Evolutionary conservation across 2,888 invertebrate genomes (phyloP).

Genomic region (Synanthedon vespiformis): DNA sequence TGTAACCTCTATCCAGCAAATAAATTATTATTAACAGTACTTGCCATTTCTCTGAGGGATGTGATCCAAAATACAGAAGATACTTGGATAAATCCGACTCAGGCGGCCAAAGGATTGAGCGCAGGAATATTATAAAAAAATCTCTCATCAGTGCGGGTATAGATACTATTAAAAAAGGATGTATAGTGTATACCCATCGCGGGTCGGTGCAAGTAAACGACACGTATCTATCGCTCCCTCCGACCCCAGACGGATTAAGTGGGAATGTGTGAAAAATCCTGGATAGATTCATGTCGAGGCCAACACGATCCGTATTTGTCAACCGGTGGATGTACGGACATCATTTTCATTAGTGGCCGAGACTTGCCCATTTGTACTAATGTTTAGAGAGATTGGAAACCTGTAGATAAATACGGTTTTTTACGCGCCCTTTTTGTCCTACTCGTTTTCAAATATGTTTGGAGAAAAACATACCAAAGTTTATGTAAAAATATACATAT

Average conservation of each 20-base stretch:
- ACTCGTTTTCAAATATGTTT: background rate
- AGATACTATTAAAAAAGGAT: no score
- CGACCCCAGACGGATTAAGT: constrained; percentile 14
- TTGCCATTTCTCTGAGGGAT: no score
- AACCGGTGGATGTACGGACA: constrained; percentile 28
- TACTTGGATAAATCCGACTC: no score
- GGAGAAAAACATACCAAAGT: background rate
- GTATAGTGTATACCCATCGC: no score
- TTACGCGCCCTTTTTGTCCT: background rate
- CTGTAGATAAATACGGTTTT: constrained; percentile 11
- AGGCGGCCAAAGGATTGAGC: no score
- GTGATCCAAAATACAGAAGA: no score
- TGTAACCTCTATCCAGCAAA: no score
- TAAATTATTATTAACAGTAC: no score
- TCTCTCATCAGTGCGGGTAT: no score
- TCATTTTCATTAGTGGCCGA: constrained; percentile 43
- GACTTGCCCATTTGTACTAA: constrained; percentile 49
- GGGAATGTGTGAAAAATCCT: constrained; percentile 31
- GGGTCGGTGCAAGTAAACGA: background rate
- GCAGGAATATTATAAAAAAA: no score
- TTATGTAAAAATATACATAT: background rate
- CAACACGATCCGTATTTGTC: constrained; percentile 24
- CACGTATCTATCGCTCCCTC: constrained; percentile 22
- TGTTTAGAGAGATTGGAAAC: constrained; percentile 26
- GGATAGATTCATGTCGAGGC: constrained; percentile 11